These are phyloP conservation scores for Agrochola macilenta DNA, from an alignment of 2,888 invertebrate genomes.

Conservation along the genomic window DNA sequence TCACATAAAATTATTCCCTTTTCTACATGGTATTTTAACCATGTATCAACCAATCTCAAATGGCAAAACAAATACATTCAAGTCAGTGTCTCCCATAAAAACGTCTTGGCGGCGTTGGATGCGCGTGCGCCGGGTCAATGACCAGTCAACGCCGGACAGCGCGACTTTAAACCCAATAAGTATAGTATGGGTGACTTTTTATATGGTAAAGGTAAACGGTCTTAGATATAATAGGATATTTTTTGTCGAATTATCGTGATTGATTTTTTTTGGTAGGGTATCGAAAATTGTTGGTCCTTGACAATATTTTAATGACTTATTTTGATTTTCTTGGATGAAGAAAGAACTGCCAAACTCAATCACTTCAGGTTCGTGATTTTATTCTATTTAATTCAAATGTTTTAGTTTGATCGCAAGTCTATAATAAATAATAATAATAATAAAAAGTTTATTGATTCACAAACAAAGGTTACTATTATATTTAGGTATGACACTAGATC, in stretches of 20 bases:
- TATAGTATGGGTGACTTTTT: slow-evolving; percentile 57
- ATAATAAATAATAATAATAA: too few relatives aligned
- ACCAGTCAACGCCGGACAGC: slow-evolving; percentile 62
- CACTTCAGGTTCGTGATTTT: neutral
- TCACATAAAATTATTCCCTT: neutral
- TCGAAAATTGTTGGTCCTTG: neutral
- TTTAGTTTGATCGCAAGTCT: neutral
- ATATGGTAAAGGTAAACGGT: slow-evolving; percentile 30
- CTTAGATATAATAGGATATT: slow-evolving; percentile 19
- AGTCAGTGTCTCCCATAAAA: slow-evolving; percentile 58
- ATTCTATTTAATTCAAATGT: neutral
- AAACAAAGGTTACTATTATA: too few relatives aligned
- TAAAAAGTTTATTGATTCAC: too few relatives aligned
- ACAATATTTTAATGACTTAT: neutral
- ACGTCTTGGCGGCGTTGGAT: slow-evolving; percentile 53
- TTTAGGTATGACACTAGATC: too few relatives aligned
- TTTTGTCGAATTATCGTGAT: slow-evolving; percentile 31
- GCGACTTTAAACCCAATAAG: slow-evolving; percentile 60
- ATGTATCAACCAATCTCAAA: slow-evolving; percentile 3
- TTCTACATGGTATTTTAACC: neutral
- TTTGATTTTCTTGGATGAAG: neutral
- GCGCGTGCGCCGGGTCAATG: slow-evolving; percentile 65
- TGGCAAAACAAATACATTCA: slow-evolving; percentile 50
- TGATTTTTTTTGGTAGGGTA: slow-evolving; percentile 21
- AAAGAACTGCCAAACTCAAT: too few relatives aligned